Evolutionary conservation across 1,140 invertebrate species (phyloP).

Genomic region (Drosophila sechellia): DNA sequence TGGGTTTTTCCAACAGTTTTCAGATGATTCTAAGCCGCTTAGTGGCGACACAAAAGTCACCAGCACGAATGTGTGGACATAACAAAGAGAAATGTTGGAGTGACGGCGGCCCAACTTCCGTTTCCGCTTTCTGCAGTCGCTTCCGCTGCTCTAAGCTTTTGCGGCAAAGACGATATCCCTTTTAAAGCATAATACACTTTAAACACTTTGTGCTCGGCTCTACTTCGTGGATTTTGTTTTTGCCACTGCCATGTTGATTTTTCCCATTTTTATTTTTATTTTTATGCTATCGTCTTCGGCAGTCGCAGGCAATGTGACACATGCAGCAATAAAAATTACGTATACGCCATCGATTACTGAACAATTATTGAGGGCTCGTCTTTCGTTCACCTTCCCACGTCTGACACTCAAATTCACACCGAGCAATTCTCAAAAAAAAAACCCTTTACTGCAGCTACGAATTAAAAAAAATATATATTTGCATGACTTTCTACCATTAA

Average conservation of each 20-base stretch:
- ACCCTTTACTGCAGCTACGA: background rate
- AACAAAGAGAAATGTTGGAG: conserved; percentile 15
- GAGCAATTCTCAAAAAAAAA: background rate
- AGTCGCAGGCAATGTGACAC: conserved; percentile 27
- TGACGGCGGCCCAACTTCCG: conserved; percentile 38
- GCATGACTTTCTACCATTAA: too few relatives aligned
- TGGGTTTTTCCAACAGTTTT: background rate
- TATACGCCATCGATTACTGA: conserved; percentile 31
- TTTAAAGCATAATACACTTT: conserved; percentile 35
- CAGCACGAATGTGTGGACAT: conserved; percentile 4
- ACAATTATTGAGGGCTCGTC: conserved; percentile 11
- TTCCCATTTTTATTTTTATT: background rate
- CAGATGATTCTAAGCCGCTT: conserved; percentile 25
- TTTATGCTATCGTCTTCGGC: conserved; percentile 2
- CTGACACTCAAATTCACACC: background rate
- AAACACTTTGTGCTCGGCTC: background rate
- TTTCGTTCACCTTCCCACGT: conserved; percentile 21
- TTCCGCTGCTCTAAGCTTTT: conserved; percentile 1
- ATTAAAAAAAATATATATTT: background rate
- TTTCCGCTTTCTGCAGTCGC: conserved; percentile 13
- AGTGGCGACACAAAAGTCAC: conserved; percentile 34
- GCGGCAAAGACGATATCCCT: conserved; percentile 4
- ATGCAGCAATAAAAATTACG: conserved; percentile 47
- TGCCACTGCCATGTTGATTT: too few relatives aligned
- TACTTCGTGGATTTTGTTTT: too few relatives aligned